Percentiles rank a stretch among this genome's conserved stretches.
Conservation (phyloP, 1,140 invertebrate genomes). For the Drosophila subobscura region DNA sequence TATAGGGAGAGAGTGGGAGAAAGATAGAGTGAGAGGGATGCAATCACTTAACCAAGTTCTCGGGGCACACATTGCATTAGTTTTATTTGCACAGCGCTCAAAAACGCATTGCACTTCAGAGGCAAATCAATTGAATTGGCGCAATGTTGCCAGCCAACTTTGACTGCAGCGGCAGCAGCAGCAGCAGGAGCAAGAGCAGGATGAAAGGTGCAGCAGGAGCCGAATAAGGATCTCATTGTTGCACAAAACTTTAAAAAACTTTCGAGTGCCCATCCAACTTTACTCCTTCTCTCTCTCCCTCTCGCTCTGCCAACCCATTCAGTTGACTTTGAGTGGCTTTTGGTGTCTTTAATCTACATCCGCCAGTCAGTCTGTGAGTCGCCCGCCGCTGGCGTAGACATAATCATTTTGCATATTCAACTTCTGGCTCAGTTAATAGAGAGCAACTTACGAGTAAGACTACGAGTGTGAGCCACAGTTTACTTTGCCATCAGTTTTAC, state of each 20-base stretch:
- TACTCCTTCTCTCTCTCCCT: slow-evolving; percentile 23
- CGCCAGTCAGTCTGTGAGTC: slow-evolving; percentile 5
- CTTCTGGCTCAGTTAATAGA: slow-evolving; percentile 19
- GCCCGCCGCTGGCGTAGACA: slow-evolving; percentile 21
- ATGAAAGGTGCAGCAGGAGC: slow-evolving; percentile 52
- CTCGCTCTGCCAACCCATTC: slow-evolving; percentile 15
- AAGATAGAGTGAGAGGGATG: neutral
- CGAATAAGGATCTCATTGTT: slow-evolving; percentile 54
- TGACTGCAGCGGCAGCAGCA: slow-evolving; percentile 27
- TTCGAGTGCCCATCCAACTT: slow-evolving; percentile 57
- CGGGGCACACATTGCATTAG: slow-evolving; percentile 61
- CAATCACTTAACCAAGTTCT: slow-evolving; percentile 56
- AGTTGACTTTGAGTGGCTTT: slow-evolving; percentile 72
- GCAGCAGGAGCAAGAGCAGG: slow-evolving; percentile 6
- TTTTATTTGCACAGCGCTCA: slow-evolving; percentile 67
- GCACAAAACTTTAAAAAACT: slow-evolving; percentile 63
- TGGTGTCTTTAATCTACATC: slow-evolving; percentile 68
- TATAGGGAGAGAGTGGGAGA: too few species aligned
- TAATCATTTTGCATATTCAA: slow-evolving; percentile 62
- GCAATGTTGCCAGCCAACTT: slow-evolving; percentile 62
- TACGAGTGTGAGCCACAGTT: slow-evolving; percentile 3
- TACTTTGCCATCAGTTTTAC: slow-evolving; percentile 22
- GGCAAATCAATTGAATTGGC: slow-evolving; percentile 70
- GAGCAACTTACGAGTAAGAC: slow-evolving; percentile 18
- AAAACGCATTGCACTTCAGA: slow-evolving; percentile 60